Evolutionary conservation across 2,888 invertebrate species (phyloP).

Genomic region (Cataglyphis livida): DNA sequence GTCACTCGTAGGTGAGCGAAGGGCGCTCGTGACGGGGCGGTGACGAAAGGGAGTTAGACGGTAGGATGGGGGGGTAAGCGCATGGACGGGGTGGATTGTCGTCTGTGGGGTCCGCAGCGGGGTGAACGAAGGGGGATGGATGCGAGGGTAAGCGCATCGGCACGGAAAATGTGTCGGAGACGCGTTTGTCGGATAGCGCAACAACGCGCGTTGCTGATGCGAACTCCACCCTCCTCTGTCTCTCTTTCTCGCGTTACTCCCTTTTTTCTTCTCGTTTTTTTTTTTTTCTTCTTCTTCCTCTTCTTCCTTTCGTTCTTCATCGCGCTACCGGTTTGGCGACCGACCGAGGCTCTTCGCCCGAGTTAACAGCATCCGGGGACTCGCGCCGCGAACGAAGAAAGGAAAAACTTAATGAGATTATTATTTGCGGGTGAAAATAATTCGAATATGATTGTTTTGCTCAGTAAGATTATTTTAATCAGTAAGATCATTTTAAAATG

Average conservation of each 20-base stretch:
- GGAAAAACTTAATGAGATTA: neutral
- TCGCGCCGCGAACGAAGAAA: neutral
- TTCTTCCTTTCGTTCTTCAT: neutral
- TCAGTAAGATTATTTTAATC: too few relatives aligned
- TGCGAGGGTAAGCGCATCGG: conserved; percentile 67
- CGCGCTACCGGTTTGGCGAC: too few relatives aligned
- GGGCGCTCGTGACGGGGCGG: conserved; percentile 22
- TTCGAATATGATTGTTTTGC: too few relatives aligned
- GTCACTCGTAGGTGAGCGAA: conserved; percentile 43
- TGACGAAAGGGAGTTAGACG: conserved; percentile 17
- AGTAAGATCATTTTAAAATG: too few relatives aligned
- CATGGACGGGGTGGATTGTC: conserved; percentile 32
- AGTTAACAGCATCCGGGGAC: too few relatives aligned
- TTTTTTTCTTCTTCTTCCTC: neutral
- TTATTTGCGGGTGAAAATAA: neutral
- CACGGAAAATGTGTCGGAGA: conserved; percentile 72
- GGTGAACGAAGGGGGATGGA: conserved; percentile 42
- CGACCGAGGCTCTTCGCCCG: neutral
- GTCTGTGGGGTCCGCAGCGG: conserved; percentile 61
- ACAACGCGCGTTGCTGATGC: conserved; percentile 40
- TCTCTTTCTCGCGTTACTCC: neutral
- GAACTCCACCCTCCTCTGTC: neutral
- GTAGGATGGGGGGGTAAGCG: neutral
- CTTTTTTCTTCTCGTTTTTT: neutral
- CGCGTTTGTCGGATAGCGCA: conserved; percentile 39